Conservation (phyloP, 2,888 invertebrate genomes). For the Tachystola acroxantha region DNA sequence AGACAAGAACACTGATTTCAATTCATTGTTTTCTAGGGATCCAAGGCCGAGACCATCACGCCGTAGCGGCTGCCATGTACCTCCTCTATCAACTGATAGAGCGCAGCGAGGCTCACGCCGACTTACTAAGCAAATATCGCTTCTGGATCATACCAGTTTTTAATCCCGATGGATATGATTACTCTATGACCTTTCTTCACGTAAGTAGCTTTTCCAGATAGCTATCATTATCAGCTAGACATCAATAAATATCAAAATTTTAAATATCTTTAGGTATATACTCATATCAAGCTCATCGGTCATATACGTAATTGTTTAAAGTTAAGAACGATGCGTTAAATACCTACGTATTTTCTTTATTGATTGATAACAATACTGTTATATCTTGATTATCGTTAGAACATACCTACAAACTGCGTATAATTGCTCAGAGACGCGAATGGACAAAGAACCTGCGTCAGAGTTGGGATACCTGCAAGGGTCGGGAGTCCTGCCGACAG, state of each 20-base stretch:
- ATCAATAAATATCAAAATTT: too few species aligned
- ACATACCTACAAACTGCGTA: not conserved
- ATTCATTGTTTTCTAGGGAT: constrained; percentile 53
- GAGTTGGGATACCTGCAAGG: constrained; percentile 53
- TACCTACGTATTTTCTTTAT: not conserved
- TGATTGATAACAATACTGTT: not conserved
- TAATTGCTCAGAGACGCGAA: constrained; percentile 41
- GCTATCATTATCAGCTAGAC: too few species aligned
- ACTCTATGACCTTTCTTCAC: constrained; percentile 65
- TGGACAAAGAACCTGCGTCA: constrained; percentile 66
- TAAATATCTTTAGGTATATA: too few species aligned
- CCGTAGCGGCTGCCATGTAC: constrained; percentile 64
- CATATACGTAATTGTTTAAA: too few species aligned
- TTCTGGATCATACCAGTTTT: constrained; percentile 70
- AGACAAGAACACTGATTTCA: too few species aligned
- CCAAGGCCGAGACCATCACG: constrained; percentile 65
- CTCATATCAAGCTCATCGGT: too few species aligned
- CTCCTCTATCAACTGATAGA: constrained; percentile 61
- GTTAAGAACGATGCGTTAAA: too few species aligned
- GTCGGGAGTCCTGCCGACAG: constrained; percentile 35
- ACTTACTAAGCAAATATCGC: constrained; percentile 53
- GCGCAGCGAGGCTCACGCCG: constrained; percentile 47
- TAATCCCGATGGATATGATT: constrained; percentile 70
- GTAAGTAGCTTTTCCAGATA: constrained; percentile 29
- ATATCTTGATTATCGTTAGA: not conserved